Evolutionary conservation across 2,888 invertebrate species (phyloP).

Genomic region (Tuberolachnus salignus): DNA sequence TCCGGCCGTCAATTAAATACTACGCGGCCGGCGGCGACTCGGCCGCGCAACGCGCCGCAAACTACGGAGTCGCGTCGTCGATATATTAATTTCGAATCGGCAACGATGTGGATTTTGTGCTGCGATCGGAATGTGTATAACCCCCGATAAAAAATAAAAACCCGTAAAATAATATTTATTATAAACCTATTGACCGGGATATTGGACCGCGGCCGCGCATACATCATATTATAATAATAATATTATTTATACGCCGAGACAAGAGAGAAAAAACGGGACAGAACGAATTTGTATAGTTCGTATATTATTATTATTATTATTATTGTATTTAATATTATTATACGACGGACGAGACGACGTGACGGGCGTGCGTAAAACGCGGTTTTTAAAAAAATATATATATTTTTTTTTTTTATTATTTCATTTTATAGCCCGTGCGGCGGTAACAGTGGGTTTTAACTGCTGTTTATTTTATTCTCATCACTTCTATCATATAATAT

Average conservation of each 20-base stretch:
- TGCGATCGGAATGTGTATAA: too few species aligned
- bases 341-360: slow-evolving; percentile 24
- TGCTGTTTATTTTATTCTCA: slow-evolving; percentile 44
- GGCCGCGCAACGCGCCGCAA: not conserved
- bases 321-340: not conserved
- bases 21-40: not conserved
- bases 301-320: not conserved
- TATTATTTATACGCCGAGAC: not conserved
- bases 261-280: not conserved
- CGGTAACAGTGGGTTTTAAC: slow-evolving; percentile 45
- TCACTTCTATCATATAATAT: not conserved
- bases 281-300: slow-evolving; percentile 3
- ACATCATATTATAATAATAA: not conserved
- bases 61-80: not conserved
- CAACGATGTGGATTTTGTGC: slow-evolving; percentile 32
- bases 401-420: slow-evolving; percentile 18
- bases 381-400: too few species aligned
- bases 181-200: not conserved
- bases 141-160: not conserved
- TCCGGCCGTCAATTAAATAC: slow-evolving; percentile 44
- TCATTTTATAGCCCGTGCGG: slow-evolving; percentile 2
- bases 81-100: slow-evolving; percentile 39
- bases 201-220: not conserved
- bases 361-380: slow-evolving; percentile 45
- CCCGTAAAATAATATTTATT: not conserved